phyloP scores from a whole-genome alignment of 2,113 vertebrate genomes.

The Periophthalmodon schlosseri region DNA sequence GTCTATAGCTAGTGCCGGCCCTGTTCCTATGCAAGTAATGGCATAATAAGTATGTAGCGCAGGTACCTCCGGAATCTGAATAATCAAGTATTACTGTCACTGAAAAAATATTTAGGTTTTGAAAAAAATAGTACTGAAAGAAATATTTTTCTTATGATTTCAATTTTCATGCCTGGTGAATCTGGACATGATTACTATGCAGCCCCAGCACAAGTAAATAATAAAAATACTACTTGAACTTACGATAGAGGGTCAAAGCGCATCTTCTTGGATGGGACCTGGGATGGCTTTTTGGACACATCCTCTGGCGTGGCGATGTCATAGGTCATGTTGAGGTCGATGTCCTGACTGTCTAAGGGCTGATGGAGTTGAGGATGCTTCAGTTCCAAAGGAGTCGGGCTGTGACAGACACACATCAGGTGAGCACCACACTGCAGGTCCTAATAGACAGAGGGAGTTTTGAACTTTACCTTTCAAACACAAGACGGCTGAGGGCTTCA shows the following conservation, averaged over 20 bases:
- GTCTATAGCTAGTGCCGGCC: too few relatives aligned
- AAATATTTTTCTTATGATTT: too few relatives aligned
- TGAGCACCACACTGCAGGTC: neutral
- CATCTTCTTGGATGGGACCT: constrained; percentile 80
- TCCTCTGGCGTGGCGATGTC: constrained; percentile 85
- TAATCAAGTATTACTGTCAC: too few relatives aligned
- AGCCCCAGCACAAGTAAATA: neutral
- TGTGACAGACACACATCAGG: constrained; percentile 42
- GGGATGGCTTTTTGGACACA: constrained; percentile 56
- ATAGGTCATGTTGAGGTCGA: constrained; percentile 85
- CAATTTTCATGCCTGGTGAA: too few relatives aligned
- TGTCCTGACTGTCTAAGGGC: constrained; percentile 75
- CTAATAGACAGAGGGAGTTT: neutral
- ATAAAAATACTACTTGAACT: constrained; percentile 48
- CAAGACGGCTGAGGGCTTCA: constrained; percentile 87
- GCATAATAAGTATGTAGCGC: too few relatives aligned
- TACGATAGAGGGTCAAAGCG: constrained; percentile 80
- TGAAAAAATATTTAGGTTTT: too few relatives aligned
- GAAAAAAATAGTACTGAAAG: too few relatives aligned
- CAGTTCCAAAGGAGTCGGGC: constrained; percentile 85
- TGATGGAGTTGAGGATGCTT: constrained; percentile 79
- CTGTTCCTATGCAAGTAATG: too few relatives aligned
- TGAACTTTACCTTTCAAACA: constrained; percentile 87
- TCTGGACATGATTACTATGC: neutral
- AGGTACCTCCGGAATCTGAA: too few relatives aligned